Percentiles rank a stretch among this genome's conserved stretches.
Conservation (phyloP, 2,888 invertebrate species). For the Nemapogon koenigi region DNA sequence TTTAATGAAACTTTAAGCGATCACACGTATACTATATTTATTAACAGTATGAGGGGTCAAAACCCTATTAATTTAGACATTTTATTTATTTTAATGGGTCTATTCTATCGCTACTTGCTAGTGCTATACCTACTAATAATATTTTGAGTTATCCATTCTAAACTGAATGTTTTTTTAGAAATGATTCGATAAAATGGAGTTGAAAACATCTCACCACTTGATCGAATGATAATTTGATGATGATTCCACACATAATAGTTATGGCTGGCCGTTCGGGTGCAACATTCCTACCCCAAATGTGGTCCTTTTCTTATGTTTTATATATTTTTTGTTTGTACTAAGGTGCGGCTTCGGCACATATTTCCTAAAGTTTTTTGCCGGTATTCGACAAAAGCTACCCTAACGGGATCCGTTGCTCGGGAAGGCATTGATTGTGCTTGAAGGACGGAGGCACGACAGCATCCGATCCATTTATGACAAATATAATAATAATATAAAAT, state of each 20-base stretch:
- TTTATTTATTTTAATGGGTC: no score
- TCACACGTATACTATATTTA: no score
- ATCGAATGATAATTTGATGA: slow-evolving; percentile 4
- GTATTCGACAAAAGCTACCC: slow-evolving; percentile 42
- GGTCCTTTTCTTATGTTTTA: slow-evolving; percentile 47
- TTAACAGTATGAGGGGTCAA: no score
- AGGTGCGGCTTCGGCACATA: slow-evolving; percentile 30
- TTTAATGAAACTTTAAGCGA: no score
- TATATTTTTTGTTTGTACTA: slow-evolving; percentile 42
- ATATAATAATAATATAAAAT: no score
- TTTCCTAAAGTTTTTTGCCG: slow-evolving; percentile 38
- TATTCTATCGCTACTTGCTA: no score
- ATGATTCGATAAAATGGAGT: slow-evolving; percentile 3
- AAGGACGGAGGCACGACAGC: slow-evolving; percentile 2
- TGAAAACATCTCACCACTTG: slow-evolving; percentile 2
- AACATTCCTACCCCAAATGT: slow-evolving; percentile 57
- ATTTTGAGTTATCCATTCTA: no score
- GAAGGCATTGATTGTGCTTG: neutral
- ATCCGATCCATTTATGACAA: no score
- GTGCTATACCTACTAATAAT: no score
- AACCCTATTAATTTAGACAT: no score
- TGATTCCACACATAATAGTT: slow-evolving; percentile 5
- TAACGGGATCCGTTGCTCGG: slow-evolving; percentile 32
- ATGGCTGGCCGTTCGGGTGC: slow-evolving; percentile 29
- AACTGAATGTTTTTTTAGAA: no score